Percentiles rank a stretch among this genome's conserved stretches.
Conservation (phyloP, 2,888 invertebrate species). For the Andrena praecox region DNA sequence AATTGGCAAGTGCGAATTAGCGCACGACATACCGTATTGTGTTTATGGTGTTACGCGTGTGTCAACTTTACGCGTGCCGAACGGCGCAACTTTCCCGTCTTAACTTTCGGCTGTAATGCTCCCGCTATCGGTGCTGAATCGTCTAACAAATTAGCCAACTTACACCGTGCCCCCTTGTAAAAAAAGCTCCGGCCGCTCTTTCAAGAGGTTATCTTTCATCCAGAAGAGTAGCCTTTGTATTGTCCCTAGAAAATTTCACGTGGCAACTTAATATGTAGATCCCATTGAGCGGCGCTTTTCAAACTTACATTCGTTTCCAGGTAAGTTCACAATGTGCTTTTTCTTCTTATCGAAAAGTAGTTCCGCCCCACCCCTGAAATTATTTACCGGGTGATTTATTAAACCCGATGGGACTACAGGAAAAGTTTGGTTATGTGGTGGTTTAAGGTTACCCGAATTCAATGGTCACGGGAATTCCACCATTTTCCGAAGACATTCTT, state of each 20-base stretch:
- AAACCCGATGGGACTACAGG: constrained; percentile 15
- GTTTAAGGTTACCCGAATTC: constrained; percentile 77
- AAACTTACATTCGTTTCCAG: constrained; percentile 86
- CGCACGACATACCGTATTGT: constrained; percentile 42
- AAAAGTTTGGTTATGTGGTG: constrained; percentile 38
- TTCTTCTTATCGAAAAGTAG: constrained; percentile 94
- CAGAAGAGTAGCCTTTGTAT: constrained; percentile 91
- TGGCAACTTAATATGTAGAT: constrained; percentile 8
- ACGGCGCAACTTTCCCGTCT: constrained; percentile 30
- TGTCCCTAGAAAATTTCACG: constrained; percentile 87
- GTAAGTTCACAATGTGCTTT: constrained; percentile 89
- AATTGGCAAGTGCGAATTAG: constrained; percentile 49
- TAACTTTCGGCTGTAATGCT: not conserved
- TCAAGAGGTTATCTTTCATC: constrained; percentile 94
- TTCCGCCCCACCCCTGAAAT: constrained; percentile 95
- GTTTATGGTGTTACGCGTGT: constrained; percentile 36
- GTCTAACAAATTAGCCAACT: constrained; percentile 71
- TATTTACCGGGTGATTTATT: constrained; percentile 51
- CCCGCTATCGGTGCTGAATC: not conserved
- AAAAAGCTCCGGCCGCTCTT: constrained; percentile 91
- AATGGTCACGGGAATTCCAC: constrained; percentile 68
- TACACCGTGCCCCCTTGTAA: constrained; percentile 87
- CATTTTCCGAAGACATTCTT: constrained; percentile 63
- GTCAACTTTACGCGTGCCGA: constrained; percentile 31
- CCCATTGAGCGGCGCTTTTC: not conserved